phyloP scores from a whole-genome alignment of 2,797 vertebrate species.

The Sylvia borin region DNA sequence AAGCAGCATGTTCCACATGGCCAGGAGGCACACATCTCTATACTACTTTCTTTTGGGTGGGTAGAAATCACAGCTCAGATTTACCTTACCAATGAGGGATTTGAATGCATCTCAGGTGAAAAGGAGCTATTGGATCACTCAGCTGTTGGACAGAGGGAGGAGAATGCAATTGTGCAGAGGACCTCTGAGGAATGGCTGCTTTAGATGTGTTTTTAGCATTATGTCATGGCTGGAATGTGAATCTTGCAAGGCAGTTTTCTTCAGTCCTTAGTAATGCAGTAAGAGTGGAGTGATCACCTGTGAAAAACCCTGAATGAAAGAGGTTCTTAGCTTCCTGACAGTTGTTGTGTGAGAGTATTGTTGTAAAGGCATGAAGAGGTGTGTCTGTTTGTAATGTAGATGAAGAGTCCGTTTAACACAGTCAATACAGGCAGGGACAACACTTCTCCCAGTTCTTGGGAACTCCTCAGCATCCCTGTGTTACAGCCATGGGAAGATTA shows the following conservation, averaged over 20 bases:
- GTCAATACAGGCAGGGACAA: background rate
- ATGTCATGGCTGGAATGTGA: background rate
- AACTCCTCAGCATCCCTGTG: background rate
- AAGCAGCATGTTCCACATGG: background rate
- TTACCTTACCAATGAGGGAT: background rate
- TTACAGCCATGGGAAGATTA: background rate
- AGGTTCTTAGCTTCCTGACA: background rate
- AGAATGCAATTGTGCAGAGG: background rate
- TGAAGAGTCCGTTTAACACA: background rate
- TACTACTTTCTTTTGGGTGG: background rate
- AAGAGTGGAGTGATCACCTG: background rate
- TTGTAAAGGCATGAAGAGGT: background rate
- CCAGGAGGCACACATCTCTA: background rate
- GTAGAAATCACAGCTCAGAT: background rate
- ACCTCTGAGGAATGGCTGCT: background rate
- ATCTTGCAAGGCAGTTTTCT: background rate
- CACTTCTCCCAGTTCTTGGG: background rate
- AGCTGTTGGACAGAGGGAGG: background rate
- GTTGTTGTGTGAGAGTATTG: background rate
- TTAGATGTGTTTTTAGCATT: background rate
- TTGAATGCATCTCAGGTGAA: background rate
- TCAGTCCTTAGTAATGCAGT: background rate
- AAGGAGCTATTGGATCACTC: background rate
- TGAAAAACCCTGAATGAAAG: background rate
- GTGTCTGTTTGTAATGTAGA: background rate